Conservation (phyloP, 2,113 vertebrate species). For the Eira barbara region DNA sequence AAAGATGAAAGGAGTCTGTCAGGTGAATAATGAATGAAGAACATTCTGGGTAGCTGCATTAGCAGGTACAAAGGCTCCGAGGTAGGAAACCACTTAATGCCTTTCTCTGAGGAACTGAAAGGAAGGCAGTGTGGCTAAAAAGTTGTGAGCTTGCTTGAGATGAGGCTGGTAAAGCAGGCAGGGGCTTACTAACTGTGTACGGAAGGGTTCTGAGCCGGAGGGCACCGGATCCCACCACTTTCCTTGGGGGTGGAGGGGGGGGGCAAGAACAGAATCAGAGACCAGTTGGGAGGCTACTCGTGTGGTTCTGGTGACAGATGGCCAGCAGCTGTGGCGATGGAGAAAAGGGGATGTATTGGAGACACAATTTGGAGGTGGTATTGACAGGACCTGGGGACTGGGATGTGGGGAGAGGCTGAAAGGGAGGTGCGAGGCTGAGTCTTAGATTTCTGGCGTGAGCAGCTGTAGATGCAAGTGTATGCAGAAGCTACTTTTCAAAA, state of each 20-base stretch:
- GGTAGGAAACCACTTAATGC: neutral
- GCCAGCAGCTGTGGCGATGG: neutral
- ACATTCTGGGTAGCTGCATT: neutral
- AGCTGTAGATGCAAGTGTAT: neutral
- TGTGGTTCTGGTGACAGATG: neutral
- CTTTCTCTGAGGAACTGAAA: neutral
- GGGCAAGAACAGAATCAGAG: conserved; percentile 24
- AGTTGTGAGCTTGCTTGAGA: neutral
- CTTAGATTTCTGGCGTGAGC: neutral
- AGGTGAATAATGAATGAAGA: neutral
- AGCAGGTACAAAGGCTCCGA: neutral
- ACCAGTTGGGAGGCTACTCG: neutral
- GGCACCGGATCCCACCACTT: neutral
- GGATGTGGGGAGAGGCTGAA: neutral
- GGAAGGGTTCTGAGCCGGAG: neutral
- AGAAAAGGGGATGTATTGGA: neutral
- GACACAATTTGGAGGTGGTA: neutral
- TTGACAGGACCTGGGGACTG: neutral
- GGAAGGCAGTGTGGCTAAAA: neutral
- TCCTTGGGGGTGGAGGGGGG: neutral
- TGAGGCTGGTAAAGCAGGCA: neutral
- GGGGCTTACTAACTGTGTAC: neutral
- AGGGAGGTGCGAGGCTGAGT: neutral
- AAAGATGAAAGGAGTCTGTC: neutral
- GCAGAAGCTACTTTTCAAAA: neutral